Evolutionary conservation across 2,797 vertebrate genomes (phyloP).

Genomic region (Coccyzus lansbergi): DNA sequence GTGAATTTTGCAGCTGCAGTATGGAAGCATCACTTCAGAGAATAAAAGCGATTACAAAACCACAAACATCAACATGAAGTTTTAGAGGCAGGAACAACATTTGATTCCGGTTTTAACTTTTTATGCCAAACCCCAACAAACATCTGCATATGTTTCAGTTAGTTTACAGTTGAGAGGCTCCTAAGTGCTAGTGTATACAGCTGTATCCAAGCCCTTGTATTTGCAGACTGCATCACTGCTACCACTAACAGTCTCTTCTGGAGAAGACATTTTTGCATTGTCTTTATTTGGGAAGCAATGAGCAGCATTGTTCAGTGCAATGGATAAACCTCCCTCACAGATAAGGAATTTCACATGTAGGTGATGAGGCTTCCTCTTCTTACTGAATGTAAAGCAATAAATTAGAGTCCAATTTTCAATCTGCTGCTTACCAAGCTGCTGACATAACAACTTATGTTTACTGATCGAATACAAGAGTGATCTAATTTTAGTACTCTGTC

Average conservation of each 20-base stretch:
- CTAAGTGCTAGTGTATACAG: not conserved
- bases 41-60: not conserved
- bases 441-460: not conserved
- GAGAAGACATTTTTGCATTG: constrained; percentile 1
- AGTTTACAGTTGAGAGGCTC: not conserved
- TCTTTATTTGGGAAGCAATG: not conserved
- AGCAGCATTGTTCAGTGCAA: not conserved
- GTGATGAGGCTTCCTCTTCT: not conserved
- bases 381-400: not conserved
- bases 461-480: not conserved
- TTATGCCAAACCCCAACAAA: not conserved
- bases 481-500: constrained; percentile 16
- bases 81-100: not conserved
- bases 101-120: not conserved
- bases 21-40: not conserved
- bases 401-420: not conserved
- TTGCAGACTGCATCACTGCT: not conserved
- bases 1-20: not conserved
- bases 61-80: not conserved
- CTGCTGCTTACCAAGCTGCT: not conserved
- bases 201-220: not conserved
- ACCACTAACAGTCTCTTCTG: not conserved
- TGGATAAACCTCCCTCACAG: not conserved
- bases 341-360: not conserved
- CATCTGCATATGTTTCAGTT: not conserved